Evolutionary conservation across 2,113 vertebrate species (phyloP).

Genomic region (Alethe castanea): DNA sequence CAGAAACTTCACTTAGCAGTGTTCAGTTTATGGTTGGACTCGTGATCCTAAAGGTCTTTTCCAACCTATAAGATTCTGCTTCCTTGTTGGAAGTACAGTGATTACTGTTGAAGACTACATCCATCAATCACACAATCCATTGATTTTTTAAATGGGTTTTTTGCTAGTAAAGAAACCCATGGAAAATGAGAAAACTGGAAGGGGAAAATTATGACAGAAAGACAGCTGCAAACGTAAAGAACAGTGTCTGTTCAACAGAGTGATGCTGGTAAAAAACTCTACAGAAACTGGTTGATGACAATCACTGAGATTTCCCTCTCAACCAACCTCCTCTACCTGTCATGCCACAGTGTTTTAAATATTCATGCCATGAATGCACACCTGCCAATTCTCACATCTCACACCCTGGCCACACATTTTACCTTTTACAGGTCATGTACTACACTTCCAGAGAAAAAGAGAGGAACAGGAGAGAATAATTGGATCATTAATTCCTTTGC

Average conservation of each 20-base stretch:
- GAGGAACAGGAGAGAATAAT: neutral
- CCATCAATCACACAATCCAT: neutral
- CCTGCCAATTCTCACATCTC: neutral
- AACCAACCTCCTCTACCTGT: neutral
- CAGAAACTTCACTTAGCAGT: neutral
- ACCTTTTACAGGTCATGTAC: neutral
- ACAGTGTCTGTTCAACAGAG: neutral
- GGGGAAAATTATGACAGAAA: neutral
- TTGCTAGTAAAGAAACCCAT: neutral
- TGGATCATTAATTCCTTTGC: neutral
- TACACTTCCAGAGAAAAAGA: neutral
- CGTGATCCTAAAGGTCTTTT: neutral
- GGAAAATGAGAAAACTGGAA: neutral
- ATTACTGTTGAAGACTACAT: neutral
- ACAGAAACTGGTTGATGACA: neutral
- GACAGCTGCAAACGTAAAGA: neutral
- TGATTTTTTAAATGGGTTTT: neutral
- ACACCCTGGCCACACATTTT: accelerated
- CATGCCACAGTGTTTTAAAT: neutral
- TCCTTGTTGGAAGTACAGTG: neutral
- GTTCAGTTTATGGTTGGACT: neutral
- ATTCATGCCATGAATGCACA: neutral
- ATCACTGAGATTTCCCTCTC: neutral
- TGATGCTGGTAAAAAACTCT: neutral
- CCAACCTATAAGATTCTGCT: neutral